These are phyloP conservation scores for Hycleus phaleratus DNA, from an alignment of 1,140 invertebrate species.

Conservation along the genomic window DNA sequence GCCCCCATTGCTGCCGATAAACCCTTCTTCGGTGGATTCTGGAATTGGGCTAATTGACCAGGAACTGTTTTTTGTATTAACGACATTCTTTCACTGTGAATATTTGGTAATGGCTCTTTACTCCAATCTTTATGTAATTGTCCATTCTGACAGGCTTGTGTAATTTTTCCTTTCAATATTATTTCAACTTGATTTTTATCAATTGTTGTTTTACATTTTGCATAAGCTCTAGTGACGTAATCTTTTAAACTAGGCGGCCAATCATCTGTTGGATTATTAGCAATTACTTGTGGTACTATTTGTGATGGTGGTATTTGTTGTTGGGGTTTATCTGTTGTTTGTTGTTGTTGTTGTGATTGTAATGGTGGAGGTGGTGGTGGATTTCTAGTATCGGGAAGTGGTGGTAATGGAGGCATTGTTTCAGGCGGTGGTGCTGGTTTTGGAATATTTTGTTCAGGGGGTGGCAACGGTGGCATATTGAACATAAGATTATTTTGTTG, in stretches of 20 bases:
- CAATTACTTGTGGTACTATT: slow-evolving; percentile 1
- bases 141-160: slow-evolving; percentile 74
- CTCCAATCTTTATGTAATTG: slow-evolving; percentile 87
- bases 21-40: slow-evolving; percentile 40
- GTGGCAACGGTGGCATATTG: slow-evolving; percentile 51
- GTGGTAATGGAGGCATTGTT: slow-evolving; percentile 45
- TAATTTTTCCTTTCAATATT: slow-evolving; percentile 87
- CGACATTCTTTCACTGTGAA: slow-evolving; percentile 65
- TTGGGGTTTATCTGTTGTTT: slow-evolving; percentile 18
- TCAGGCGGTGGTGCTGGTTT: slow-evolving; percentile 41
- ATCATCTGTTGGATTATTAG: slow-evolving; percentile 43
- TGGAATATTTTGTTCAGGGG: slow-evolving; percentile 38
- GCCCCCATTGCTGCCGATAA: slow-evolving; percentile 49
- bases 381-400: slow-evolving; percentile 41
- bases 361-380: slow-evolving; percentile 42
- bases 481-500: slow-evolving; percentile 27
- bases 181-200: slow-evolving; percentile 90
- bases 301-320: not conserved
- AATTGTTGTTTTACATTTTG: slow-evolving; percentile 74
- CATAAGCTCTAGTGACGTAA: slow-evolving; percentile 87
- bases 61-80: slow-evolving; percentile 43
- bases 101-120: slow-evolving; percentile 79
- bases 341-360: slow-evolving; percentile 13
- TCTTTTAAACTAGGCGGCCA: slow-evolving; percentile 71
- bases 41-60: slow-evolving; percentile 46